Evolutionary conservation across 2,113 vertebrate species (phyloP).

Genomic region (Stomatorhinus ivindoensis): DNA sequence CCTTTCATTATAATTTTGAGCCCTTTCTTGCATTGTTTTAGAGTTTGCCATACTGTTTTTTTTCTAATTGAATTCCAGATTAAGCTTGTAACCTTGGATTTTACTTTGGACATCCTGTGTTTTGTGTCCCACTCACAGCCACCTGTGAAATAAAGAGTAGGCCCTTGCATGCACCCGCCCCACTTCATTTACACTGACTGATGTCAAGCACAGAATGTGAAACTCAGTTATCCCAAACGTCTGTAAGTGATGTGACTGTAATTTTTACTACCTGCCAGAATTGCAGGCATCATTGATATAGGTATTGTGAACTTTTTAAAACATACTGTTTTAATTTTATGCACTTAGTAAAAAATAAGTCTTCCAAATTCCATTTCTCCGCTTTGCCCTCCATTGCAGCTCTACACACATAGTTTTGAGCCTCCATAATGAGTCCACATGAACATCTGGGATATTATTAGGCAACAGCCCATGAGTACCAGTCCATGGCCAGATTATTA

Average conservation of each 20-base stretch:
- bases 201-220: background rate
- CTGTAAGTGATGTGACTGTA: no score
- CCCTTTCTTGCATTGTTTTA: background rate
- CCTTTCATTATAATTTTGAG: background rate
- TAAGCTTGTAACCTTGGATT: background rate
- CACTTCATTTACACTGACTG: background rate
- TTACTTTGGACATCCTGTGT: background rate
- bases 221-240: no score
- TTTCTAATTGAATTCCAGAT: background rate
- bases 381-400: background rate
- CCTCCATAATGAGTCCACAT: background rate
- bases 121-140: background rate
- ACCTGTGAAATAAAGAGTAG: background rate
- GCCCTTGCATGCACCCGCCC: no score
- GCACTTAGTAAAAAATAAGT: background rate
- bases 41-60: background rate
- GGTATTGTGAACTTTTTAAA: background rate
- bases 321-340: background rate
- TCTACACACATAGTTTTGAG: background rate
- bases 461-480: no score
- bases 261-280: background rate
- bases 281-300: background rate
- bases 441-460: no score
- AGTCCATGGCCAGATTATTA: no score
- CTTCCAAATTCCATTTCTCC: background rate